Conservation (phyloP, 2,797 vertebrate species). For the Lophius americanus region DNA sequence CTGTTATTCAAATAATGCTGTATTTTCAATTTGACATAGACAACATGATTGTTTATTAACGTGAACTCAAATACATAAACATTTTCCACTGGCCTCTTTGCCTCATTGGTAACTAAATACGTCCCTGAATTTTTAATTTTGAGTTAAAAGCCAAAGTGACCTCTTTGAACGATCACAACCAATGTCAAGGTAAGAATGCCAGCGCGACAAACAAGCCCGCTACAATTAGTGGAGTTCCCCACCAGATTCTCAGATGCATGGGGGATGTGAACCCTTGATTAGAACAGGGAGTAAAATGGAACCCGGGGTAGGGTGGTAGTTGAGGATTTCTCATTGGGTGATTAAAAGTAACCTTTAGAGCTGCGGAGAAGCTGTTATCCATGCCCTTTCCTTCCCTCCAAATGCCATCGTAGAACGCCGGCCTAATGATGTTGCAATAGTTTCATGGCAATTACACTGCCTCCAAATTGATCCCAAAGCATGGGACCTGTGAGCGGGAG, state of each 20-base stretch:
- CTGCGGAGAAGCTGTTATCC: slow-evolving; percentile 82
- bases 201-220: slow-evolving; percentile 60
- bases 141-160: slow-evolving; percentile 8
- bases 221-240: slow-evolving; percentile 66
- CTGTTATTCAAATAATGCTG: no score
- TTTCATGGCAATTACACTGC: slow-evolving; percentile 83
- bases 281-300: slow-evolving; percentile 61
- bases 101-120: slow-evolving; percentile 1
- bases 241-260: slow-evolving; percentile 22
- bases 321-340: slow-evolving; percentile 79
- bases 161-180: slow-evolving; percentile 36
- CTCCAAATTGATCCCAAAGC: slow-evolving; percentile 83
- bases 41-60: no score
- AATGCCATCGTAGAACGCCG: slow-evolving; percentile 82
- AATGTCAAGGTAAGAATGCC: slow-evolving; percentile 1
- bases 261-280: slow-evolving; percentile 48
- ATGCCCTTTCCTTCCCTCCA: slow-evolving; percentile 84
- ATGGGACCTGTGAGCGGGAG: slow-evolving; percentile 63
- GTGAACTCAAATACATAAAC: no score
- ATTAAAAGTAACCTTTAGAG: slow-evolving; percentile 88
- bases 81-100: background rate
- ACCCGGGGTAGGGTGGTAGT: slow-evolving; percentile 52
- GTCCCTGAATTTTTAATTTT: slow-evolving; percentile 31
- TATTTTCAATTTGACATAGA: no score
- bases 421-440: slow-evolving; percentile 85